A percentile compares a stretch with the other conserved stretches of the same genome.
Evolutionary conservation across 2,113 vertebrate species (phyloP).

Genomic region (Bubo bubo): DNA sequence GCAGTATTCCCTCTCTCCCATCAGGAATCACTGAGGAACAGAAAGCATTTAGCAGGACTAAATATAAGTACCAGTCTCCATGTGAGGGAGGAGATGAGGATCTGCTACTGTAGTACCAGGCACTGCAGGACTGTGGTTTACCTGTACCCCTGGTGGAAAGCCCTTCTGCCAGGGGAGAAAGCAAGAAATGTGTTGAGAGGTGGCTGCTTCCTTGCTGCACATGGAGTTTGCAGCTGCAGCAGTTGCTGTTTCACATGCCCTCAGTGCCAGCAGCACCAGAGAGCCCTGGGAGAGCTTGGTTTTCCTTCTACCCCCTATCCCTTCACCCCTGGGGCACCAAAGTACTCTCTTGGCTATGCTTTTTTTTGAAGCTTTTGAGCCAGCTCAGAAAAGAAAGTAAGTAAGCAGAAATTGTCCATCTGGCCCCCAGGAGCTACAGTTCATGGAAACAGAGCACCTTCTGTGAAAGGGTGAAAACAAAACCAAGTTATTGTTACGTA

Average conservation of each 20-base stretch:
- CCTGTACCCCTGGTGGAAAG: not conserved
- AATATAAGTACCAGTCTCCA: not conserved
- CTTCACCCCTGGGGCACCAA: not conserved
- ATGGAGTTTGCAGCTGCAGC: not conserved
- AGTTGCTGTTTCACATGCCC: not conserved
- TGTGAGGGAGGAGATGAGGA: not conserved
- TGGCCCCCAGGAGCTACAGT: not conserved
- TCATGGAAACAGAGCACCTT: not conserved
- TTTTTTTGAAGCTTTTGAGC: not conserved
- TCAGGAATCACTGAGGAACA: not conserved
- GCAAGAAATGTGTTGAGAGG: not conserved
- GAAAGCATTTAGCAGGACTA: not conserved
- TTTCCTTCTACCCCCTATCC: not conserved
- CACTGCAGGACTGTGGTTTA: not conserved
- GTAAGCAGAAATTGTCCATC: not conserved
- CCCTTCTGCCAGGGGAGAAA: not conserved
- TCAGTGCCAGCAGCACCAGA: not conserved
- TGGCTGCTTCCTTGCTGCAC: not conserved
- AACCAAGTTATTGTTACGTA: rapidly evolving
- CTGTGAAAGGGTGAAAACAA: not conserved
- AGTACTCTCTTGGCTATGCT: not conserved
- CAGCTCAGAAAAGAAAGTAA: not conserved
- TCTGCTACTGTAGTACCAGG: not conserved
- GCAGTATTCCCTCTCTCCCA: not conserved
- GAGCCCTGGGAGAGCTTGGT: not conserved